These are phyloP conservation scores for Dicyrtomina minuta DNA, from an alignment of 2,888 invertebrate species.

Conservation along the genomic window DNA sequence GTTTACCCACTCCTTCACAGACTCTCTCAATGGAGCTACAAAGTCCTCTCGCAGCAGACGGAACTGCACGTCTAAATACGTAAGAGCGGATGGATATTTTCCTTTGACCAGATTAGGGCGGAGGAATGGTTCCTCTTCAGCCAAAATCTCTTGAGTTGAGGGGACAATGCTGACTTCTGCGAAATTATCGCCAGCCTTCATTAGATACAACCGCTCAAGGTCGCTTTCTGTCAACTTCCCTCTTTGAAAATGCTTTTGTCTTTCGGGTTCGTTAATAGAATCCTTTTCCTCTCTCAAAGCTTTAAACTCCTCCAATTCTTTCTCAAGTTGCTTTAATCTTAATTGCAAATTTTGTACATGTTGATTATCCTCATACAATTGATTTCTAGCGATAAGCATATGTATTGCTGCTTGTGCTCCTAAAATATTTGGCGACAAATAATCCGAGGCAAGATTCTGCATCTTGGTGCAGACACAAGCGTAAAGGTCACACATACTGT, in stretches of 20 bases:
- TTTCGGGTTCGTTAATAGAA: too few relatives aligned
- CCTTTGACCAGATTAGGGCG: slow-evolving; percentile 27
- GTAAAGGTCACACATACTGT: too few relatives aligned
- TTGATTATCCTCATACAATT: too few relatives aligned
- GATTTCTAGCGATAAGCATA: too few relatives aligned
- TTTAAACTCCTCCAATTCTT: too few relatives aligned
- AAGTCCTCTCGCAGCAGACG: slow-evolving; percentile 39
- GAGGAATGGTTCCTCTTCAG: slow-evolving; percentile 8
- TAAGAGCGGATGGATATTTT: slow-evolving; percentile 10
- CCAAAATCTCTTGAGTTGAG: slow-evolving; percentile 4
- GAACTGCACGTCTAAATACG: slow-evolving; percentile 38
- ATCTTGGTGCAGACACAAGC: too few relatives aligned
- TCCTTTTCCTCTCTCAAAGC: too few relatives aligned
- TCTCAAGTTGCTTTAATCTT: too few relatives aligned
- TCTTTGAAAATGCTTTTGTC: not conserved
- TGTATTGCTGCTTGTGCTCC: too few relatives aligned
- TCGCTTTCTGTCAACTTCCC: not conserved
- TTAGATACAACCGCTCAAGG: not conserved
- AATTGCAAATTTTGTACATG: too few relatives aligned
- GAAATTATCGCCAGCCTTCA: slow-evolving; percentile 13
- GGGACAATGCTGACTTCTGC: slow-evolving; percentile 16
- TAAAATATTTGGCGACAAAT: too few relatives aligned
- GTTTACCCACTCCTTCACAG: slow-evolving; percentile 54
- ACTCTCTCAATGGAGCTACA: slow-evolving; percentile 55
- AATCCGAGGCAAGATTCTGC: too few relatives aligned